These are phyloP conservation scores for Upupa epops DNA, from an alignment of 2,113 vertebrate genomes.

Conservation along the genomic window DNA sequence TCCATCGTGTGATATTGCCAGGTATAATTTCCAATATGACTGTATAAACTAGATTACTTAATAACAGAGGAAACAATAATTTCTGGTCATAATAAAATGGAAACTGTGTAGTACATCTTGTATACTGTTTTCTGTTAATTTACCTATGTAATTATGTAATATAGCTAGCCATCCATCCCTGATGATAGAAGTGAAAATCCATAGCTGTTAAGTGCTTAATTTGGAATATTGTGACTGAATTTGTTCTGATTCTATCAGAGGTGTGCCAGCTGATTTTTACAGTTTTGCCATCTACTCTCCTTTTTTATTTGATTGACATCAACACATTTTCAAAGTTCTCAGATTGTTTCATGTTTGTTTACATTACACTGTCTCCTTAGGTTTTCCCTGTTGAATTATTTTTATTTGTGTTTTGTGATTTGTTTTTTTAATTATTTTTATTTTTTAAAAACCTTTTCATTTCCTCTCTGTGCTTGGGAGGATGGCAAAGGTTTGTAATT, in stretches of 20 bases:
- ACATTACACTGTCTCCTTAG: neutral
- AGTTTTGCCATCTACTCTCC: neutral
- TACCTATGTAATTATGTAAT: neutral
- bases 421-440: neutral
- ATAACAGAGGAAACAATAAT: neutral
- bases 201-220: neutral
- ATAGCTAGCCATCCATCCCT: neutral
- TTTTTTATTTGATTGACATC: neutral
- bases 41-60: neutral
- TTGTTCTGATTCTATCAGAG: neutral
- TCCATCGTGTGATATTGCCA: neutral
- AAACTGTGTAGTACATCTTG: neutral
- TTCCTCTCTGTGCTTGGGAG: neutral
- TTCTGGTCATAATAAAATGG: neutral
- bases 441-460: too few relatives aligned
- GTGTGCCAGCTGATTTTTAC: neutral
- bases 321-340: neutral
- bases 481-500: constrained; percentile 47
- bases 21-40: neutral
- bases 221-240: neutral
- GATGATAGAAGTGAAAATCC: neutral
- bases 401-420: neutral
- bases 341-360: neutral
- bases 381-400: accelerated
- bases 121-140: neutral